phyloP scores from a whole-genome alignment of 2,888 invertebrate genomes.

The Bugulina stolonifera region DNA sequence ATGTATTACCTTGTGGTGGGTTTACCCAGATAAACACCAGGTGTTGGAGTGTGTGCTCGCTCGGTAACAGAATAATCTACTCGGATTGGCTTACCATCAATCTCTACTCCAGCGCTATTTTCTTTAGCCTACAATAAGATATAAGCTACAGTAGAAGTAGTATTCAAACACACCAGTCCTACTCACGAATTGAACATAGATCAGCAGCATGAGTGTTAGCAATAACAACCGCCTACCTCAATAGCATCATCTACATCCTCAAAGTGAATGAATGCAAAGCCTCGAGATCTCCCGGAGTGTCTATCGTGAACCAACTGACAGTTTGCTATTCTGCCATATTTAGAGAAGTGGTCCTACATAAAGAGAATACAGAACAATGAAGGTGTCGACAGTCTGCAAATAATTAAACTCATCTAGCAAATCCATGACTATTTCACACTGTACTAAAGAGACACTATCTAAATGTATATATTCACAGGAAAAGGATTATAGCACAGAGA shows the following conservation, averaged over 20 bases:
- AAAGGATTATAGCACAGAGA: no score
- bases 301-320: slow-evolving; percentile 92
- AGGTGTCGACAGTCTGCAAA: neutral
- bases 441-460: no score
- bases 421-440: no score
- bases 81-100: slow-evolving; percentile 84
- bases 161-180: no score
- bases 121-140: slow-evolving; percentile 68
- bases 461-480: no score
- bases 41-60: slow-evolving; percentile 92
- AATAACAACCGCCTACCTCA: no score
- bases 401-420: neutral
- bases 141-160: no score
- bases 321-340: slow-evolving; percentile 85
- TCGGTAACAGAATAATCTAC: slow-evolving; percentile 94
- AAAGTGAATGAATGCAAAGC: slow-evolving; percentile 95
- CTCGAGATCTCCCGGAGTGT: slow-evolving; percentile 83
- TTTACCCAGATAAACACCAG: slow-evolving; percentile 93
- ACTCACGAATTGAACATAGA: no score
- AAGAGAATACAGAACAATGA: neutral
- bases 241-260: slow-evolving; percentile 80
- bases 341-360: slow-evolving; percentile 76
- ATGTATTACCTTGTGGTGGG: slow-evolving; percentile 56
- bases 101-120: slow-evolving; percentile 85
- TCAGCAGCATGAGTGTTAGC: no score